Conservation (phyloP, 2,113 vertebrate species). For the Pollimyrus isidori region DNA sequence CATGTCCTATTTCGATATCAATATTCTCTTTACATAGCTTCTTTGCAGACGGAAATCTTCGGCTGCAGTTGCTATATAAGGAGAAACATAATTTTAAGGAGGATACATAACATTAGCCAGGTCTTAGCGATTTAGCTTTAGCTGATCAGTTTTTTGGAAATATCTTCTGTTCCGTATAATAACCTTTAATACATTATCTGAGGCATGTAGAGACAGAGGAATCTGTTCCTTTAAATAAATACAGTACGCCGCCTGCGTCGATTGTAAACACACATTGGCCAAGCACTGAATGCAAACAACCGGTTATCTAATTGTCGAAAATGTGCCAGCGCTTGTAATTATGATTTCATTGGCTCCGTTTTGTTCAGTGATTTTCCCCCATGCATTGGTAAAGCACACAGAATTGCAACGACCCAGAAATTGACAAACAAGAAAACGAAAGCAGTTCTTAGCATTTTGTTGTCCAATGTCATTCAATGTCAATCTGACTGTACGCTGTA, state of each 20-base stretch:
- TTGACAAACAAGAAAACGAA: not conserved
- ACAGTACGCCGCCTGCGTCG: not conserved
- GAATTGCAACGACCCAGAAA: not conserved
- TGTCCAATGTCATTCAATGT: slow-evolving; percentile 62
- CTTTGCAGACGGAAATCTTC: not conserved
- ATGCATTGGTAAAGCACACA: not conserved
- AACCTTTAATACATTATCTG: not conserved
- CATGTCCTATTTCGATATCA: not conserved
- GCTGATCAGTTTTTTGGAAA: not conserved
- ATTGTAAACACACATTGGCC: not conserved
- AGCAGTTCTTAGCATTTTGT: not conserved
- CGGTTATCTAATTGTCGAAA: not conserved
- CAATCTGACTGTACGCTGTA: slow-evolving; percentile 24
- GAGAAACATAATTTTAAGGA: not conserved
- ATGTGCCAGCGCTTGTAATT: not conserved
- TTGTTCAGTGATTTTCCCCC: not conserved
- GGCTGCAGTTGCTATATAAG: not conserved
- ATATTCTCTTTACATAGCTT: not conserved
- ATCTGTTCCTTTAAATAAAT: not conserved
- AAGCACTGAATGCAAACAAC: not conserved
- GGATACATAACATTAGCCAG: not conserved
- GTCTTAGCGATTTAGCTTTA: not conserved
- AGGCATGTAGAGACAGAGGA: not conserved
- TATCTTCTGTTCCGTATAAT: not conserved
- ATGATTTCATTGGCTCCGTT: not conserved